Conservation (phyloP, 23 tunicate genomes). For the Botrylloides violaceus region DNA sequence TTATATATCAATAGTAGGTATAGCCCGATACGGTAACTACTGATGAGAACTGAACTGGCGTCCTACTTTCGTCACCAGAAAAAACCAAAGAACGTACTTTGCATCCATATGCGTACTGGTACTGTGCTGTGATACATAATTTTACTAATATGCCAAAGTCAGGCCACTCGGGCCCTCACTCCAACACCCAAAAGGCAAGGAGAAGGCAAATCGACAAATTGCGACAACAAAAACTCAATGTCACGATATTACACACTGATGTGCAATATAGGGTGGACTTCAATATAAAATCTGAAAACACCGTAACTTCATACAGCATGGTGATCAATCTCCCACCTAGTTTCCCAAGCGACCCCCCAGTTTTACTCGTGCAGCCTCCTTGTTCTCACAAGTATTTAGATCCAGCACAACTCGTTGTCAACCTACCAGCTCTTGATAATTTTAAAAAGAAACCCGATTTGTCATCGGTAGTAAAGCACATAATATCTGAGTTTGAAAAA, state of each 20-base stretch:
- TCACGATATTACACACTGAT: slow-evolving; percentile 5
- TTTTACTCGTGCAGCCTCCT: slow-evolving; percentile 13
- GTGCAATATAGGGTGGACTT: slow-evolving; percentile 27
- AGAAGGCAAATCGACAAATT: slow-evolving; percentile 23
- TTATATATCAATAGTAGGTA: too few species aligned
- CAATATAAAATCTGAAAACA: neutral
- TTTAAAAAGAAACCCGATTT: slow-evolving; percentile 22
- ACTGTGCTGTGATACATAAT: neutral
- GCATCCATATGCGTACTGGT: too few species aligned
- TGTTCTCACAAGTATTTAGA: slow-evolving; percentile 24
- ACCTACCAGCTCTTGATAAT: slow-evolving; percentile 12
- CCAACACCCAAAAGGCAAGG: neutral
- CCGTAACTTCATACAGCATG: neutral
- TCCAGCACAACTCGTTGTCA: slow-evolving; percentile 17
- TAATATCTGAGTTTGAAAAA: slow-evolving; percentile 20
- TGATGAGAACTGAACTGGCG: too few species aligned
- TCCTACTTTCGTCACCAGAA: too few species aligned
- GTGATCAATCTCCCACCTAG: slow-evolving; percentile 13
- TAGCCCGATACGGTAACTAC: too few species aligned
- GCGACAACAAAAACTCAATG: slow-evolving; percentile 14
- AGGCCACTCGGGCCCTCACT: neutral
- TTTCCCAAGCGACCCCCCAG: slow-evolving; percentile 11
- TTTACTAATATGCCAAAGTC: neutral
- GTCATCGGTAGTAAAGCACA: slow-evolving; percentile 12
- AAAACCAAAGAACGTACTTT: too few species aligned